Base-by-base conservation (phyloP, 2,888 invertebrate species). In the Apodemia duryi region DNA sequence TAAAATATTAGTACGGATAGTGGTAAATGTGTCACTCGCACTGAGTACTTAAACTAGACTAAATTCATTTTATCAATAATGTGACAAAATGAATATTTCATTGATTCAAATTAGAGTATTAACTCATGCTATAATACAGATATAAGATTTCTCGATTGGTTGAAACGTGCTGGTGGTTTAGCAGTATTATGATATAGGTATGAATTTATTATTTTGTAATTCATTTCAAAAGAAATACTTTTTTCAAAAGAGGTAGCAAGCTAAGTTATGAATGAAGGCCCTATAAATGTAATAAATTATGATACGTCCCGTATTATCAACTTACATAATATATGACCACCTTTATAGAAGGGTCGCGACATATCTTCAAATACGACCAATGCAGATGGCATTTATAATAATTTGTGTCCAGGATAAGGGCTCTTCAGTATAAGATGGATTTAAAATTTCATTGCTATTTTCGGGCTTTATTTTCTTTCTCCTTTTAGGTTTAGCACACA, bases 321-420 rank as follows among this genome's bases (percentile, higher is more conserved):
- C 54, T 29, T 54, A 11, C 54, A 54, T 54, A 54, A 29, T 54
- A 54, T 54, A 29, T 54, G 29, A 29, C 54, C 28, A 29, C 54
- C 54, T 54, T 54, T 54, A 29, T 54, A 54, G 54, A 29, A 54
- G 54, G 54, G 54, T 54, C 54, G 29, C 13, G 43, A 43, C 43
- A 43, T 54, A 54, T 54, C 54, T 54, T 29, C 54, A 11, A 11
- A 54, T 28, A 54, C 54, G 54, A 54, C 54, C 11, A 54, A 54
- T 29, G 29, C 54, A 54, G 54, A 54, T 6, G 52, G 9, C 54
- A 54, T 54, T 54, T 54, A 54, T 29, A 54, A 54, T 54, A 29
- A 54, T 54, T 54, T 54, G 54, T 54, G 10, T 54, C 11, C 54
- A 54, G 29, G 54, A 29, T 29, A 54, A 54, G 29, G 29, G 28